Conservation (phyloP, 2,888 invertebrate species). For the Mellilla xanthometata region DNA sequence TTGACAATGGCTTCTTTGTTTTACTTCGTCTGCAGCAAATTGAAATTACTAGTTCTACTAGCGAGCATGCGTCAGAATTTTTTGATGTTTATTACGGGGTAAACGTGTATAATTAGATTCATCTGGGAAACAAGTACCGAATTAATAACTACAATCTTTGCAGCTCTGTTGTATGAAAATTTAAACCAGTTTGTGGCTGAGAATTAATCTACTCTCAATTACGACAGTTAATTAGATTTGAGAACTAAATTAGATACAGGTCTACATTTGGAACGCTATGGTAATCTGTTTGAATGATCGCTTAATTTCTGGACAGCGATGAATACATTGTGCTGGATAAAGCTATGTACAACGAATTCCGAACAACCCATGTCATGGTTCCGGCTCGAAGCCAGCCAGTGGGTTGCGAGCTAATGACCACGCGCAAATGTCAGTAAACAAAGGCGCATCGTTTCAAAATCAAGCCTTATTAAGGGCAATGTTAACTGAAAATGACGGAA, state of each 20-base stretch:
- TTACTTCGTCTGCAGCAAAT: conserved; percentile 26
- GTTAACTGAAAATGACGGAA: no score
- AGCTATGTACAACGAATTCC: conserved; percentile 37
- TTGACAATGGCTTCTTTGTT: conserved; percentile 35
- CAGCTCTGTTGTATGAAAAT: no score
- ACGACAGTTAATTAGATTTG: not conserved
- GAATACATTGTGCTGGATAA: conserved; percentile 27
- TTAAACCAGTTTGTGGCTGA: no score
- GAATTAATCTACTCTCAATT: no score
- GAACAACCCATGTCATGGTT: conserved; percentile 39
- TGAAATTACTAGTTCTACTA: conserved; percentile 15
- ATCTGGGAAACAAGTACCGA: no score
- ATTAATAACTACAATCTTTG: no score
- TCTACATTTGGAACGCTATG: not conserved
- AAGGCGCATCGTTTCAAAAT: not conserved
- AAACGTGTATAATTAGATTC: conserved; percentile 1
- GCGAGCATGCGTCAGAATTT: conserved; percentile 7
- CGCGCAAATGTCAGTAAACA: not conserved
- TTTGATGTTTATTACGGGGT: conserved; percentile 5
- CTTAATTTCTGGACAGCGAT: conserved; percentile 29
- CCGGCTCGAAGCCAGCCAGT: conserved; percentile 34
- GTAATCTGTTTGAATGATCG: conserved; percentile 17
- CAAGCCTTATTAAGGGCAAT: no score
- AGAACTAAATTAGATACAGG: no score
- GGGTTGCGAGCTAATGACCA: conserved; percentile 18